Percentiles rank a stretch among this genome's conserved stretches.
Evolutionary conservation across 2,113 vertebrate species (phyloP).

Genomic region (Vicugna pacos): DNA sequence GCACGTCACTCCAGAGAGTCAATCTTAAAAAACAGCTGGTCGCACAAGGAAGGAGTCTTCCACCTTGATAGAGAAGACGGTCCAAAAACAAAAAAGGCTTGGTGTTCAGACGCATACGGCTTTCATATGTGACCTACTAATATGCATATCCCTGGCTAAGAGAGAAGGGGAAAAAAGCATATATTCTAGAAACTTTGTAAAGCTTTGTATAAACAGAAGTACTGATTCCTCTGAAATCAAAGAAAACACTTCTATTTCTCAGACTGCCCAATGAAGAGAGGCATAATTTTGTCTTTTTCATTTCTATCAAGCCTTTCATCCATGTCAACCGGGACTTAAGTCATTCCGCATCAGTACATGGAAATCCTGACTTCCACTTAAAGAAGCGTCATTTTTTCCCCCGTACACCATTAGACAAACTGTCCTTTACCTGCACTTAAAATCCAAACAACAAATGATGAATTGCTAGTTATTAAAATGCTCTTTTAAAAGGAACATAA

Average conservation of each 20-base stretch:
- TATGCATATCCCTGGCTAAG: background rate
- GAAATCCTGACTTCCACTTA: background rate
- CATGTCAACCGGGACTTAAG: background rate
- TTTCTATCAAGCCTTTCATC: conserved; percentile 10
- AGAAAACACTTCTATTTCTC: background rate
- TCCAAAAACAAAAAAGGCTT: background rate
- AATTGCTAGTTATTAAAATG: conserved; percentile 9
- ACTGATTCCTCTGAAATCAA: conserved; percentile 23
- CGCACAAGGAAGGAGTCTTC: background rate
- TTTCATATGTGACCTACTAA: background rate
- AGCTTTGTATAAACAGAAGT: background rate
- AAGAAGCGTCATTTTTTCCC: background rate
- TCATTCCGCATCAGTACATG: background rate
- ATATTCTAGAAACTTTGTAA: background rate
- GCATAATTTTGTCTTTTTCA: background rate
- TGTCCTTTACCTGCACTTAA: conserved; percentile 36
- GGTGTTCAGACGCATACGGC: background rate
- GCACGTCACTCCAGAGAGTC: background rate
- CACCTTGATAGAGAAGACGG: background rate
- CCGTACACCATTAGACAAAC: background rate
- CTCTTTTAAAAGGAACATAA: background rate
- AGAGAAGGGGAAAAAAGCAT: background rate
- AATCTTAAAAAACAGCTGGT: background rate
- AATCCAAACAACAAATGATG: background rate
- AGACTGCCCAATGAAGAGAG: background rate